Percentiles rank a stretch among this genome's conserved stretches.
Evolutionary conservation across 2,888 invertebrate genomes (phyloP).

Genomic region (Tenthredo scrophulariae): DNA sequence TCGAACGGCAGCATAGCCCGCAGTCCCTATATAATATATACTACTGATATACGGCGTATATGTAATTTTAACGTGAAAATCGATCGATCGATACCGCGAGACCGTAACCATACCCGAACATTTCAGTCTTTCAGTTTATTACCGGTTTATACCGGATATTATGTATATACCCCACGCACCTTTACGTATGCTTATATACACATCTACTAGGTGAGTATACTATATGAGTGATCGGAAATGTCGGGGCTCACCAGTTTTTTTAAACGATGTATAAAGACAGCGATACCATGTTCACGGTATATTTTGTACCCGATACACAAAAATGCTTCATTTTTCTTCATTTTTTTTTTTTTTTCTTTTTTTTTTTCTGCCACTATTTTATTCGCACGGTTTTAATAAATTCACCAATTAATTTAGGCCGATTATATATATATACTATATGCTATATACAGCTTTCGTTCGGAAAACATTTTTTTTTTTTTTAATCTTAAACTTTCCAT

Average conservation of each 20-base stretch:
- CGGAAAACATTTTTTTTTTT: not conserved
- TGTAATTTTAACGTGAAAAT: constrained; percentile 20
- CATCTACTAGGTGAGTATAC: not conserved
- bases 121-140: not conserved
- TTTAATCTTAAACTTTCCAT: not conserved
- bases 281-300: not conserved
- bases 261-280: not conserved
- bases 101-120: not conserved
- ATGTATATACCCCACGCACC: not conserved
- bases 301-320: not conserved
- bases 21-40: not conserved
- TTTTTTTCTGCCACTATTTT: not conserved
- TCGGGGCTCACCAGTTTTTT: not conserved
- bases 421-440: not conserved
- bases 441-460: not conserved
- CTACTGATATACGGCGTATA: not conserved
- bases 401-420: not conserved
- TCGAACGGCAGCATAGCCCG: constrained; percentile 1
- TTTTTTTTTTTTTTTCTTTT: not conserved
- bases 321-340: not conserved
- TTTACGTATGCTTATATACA: not conserved
- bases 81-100: constrained; percentile 29
- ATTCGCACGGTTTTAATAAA: not conserved
- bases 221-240: not conserved
- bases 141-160: constrained; percentile 35